These are phyloP conservation scores for Pammene fasciana DNA, from an alignment of 2,888 invertebrate genomes.

Conservation along the genomic window DNA sequence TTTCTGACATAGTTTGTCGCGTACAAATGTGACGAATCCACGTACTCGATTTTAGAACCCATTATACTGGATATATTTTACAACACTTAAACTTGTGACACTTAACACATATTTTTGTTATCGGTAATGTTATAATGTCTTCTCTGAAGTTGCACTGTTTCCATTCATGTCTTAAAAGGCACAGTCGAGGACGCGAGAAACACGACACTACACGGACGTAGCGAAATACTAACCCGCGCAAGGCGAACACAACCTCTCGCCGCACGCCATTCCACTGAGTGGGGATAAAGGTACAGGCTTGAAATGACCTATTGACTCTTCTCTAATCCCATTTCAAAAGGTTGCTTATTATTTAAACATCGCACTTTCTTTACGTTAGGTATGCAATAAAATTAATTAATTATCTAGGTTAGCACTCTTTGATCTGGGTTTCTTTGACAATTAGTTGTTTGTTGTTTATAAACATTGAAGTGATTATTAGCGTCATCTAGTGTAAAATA, in stretches of 20 bases:
- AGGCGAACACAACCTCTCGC: conserved; percentile 70
- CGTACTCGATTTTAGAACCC: conserved; percentile 97
- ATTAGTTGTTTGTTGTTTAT: conserved; percentile 23
- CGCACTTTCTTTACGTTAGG: conserved; percentile 27
- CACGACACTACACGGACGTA: conserved; percentile 63
- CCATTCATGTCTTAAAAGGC: conserved; percentile 65
- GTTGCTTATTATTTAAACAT: conserved; percentile 9
- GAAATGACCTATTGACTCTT: conserved; percentile 66
- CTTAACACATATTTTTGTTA: conserved; percentile 55
- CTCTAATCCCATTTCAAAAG: conserved; percentile 41
- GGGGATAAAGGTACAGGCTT: conserved; percentile 74
- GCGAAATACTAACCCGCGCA: conserved; percentile 48
- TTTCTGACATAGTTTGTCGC: conserved; percentile 95
- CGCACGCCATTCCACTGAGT: conserved; percentile 67
- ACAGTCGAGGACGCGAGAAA: conserved; percentile 70
- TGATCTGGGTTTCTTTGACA: neutral
- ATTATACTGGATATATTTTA: conserved; percentile 77
- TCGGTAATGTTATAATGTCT: conserved; percentile 48
- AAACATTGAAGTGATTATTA: conserved; percentile 26
- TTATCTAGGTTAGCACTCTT: neutral
- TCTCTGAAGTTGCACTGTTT: conserved; percentile 51
- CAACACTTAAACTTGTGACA: conserved; percentile 45
- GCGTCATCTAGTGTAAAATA: conserved; percentile 30
- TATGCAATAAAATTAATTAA: conserved; percentile 15
- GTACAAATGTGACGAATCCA: conserved; percentile 94